Percentiles rank a stretch among this genome's conserved stretches.
phyloP scores from a whole-genome alignment of 2,797 vertebrate species.

The Acanthurus tractus region DNA sequence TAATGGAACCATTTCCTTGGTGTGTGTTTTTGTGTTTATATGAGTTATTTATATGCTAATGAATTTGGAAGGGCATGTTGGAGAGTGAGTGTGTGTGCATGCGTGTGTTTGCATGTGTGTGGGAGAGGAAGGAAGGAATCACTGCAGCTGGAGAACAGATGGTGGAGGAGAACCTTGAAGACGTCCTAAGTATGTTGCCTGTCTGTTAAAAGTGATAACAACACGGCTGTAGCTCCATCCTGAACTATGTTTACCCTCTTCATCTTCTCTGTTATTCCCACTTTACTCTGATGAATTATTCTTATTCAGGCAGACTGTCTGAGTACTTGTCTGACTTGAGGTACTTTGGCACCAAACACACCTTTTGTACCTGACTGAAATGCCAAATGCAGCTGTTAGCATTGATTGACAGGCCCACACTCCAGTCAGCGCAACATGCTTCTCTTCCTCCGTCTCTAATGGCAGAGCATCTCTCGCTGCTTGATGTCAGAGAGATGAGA shows the following conservation, averaged over 20 bases:
- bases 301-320: constrained; percentile 73
- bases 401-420: constrained; percentile 71
- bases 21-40: constrained; percentile 59
- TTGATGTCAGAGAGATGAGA: constrained; percentile 43
- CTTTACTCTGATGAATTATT: constrained; percentile 74
- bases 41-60: constrained; percentile 81
- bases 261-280: constrained; percentile 57
- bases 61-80: constrained; percentile 58
- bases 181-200: constrained; percentile 25
- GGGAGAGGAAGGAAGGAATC: constrained; percentile 18
- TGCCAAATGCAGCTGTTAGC: constrained; percentile 66
- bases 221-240: constrained; percentile 38
- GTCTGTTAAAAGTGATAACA: constrained; percentile 39
- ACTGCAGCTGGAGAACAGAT: constrained; percentile 43
- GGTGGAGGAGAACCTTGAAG: constrained; percentile 55
- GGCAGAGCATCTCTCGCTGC: constrained; percentile 32
- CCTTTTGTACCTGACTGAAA: constrained; percentile 75
- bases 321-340: constrained; percentile 71
- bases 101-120: constrained; percentile 1
- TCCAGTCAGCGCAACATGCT: constrained; percentile 61
- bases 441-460: constrained; percentile 56
- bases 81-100: constrained; percentile 20
- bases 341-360: constrained; percentile 75
- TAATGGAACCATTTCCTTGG: constrained; percentile 37
- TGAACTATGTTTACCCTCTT: constrained; percentile 60